Percentiles rank a stretch among this genome's conserved stretches.
phyloP scores from a whole-genome alignment of 2,888 invertebrate genomes.

The Oligia fasciuncula region DNA sequence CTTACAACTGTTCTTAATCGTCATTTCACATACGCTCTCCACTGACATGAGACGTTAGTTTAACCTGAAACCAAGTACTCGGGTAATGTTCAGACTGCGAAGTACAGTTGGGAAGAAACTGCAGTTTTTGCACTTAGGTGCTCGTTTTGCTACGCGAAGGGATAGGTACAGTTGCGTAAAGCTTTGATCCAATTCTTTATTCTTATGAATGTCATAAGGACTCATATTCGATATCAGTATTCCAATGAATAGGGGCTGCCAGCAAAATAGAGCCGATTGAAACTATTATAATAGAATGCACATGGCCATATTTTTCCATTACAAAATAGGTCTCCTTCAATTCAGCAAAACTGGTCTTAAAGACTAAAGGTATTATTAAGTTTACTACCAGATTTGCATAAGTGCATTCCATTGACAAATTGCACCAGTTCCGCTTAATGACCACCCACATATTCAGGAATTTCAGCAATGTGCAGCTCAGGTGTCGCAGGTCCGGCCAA shows the following conservation, averaged over 20 bases:
- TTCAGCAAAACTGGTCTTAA: not conserved
- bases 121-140: conserved; percentile 21
- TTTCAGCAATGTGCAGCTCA: conserved; percentile 49
- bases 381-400: conserved; percentile 28
- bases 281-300: not conserved
- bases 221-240: not conserved
- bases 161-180: conserved; percentile 36
- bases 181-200: not conserved
- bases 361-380: not conserved
- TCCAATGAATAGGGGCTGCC: too few relatives aligned
- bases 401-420: conserved; percentile 47
- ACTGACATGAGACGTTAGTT: conserved; percentile 80
- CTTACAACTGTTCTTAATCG: conserved; percentile 89
- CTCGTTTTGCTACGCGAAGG: conserved; percentile 12
- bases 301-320: not conserved
- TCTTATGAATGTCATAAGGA: not conserved
- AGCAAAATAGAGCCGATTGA: not conserved
- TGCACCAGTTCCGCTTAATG: conserved; percentile 50
- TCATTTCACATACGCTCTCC: conserved; percentile 89
- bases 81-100: conserved; percentile 55
- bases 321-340: not conserved
- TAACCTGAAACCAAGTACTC: conserved; percentile 76
- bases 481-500: conserved; percentile 57
- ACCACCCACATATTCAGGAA: conserved; percentile 62
- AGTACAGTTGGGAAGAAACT: conserved; percentile 56